Evolutionary conservation across 1,140 invertebrate species (phyloP), one percentile per base, ranked within the genome.

Genomic region (Hesperophylax magnus): DNA sequence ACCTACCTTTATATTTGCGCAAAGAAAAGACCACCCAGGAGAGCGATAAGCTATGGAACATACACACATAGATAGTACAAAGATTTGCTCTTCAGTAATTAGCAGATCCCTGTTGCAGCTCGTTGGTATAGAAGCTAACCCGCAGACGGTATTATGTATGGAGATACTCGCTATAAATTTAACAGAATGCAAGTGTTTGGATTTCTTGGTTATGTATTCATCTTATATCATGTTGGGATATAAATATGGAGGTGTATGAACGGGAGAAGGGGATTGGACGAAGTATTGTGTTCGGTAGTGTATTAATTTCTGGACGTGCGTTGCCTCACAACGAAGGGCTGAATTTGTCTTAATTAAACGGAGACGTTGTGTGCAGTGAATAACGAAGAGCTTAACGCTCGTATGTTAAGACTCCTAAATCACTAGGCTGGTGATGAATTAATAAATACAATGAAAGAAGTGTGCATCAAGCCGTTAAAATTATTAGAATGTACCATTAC

Each of bases 71-170:
- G n/a, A 58, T 58, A 22, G 61, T 65, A 27, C 24, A 61, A 71
- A 58, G 65, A 69, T 80, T 77, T 80, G 74, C 74, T 60, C 81
- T 54, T 53, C 58, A 77, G 81, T 82, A 82, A 82, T 82, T 82
- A 82, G 81, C 81, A 65, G 72, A 39, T 74, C 78, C 71, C 11
- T 67, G 39, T 47, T 47, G 39, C 39, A 47, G 39, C 39, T 14
- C 11, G 78, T 63, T 31, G 11, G 22, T 20, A 27, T 20, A 52
- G 39, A 2, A 71, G 67, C 67, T 47, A 22, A 71, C 39, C 15
- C 24, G 8, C 17, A 31, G 31, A 27, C n/a, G 18, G 63, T 71
- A 71, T 71, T 47, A 14, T 22, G 47, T 71, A 71, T 71, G 39
- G 31, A 69, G 31, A 52, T 54, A 47, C 60, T 65, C 22, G 31